Evolutionary conservation across 2,113 vertebrate genomes (phyloP), one percentile per base, ranked within the genome.

Genomic region (Dasyornis broadbenti): DNA sequence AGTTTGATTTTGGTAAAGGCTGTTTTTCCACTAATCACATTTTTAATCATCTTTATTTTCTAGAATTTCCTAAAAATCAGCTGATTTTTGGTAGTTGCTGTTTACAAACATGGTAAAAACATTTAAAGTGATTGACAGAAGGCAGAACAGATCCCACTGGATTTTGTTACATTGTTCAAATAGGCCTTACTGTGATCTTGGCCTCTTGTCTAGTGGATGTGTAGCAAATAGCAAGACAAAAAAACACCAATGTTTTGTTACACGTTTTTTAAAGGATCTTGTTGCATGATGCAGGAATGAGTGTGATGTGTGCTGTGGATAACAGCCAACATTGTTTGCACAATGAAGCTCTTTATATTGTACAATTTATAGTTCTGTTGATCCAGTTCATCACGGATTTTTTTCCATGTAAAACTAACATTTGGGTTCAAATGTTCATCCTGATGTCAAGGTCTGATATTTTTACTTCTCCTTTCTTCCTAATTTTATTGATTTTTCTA

Each of bases 401-500:
- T 93, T 77, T 82, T 33, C 42, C 59, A 60, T 26, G 73, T 54
- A 75, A 68, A 90, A 59, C 59, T 81, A 81, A 88, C 14, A 15
- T 63, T 63, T 92, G 75, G 35, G 92, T 93, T 97, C 93, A 96
- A 93, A 81, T 50, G 88, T 94, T 96, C 93, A 78, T 52, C 49
- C 75, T 64, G 45, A 88, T 95, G 79, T 96, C 90, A 86, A 69
- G 27, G 56, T 44, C 76, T 96, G 66, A 83, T 94, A 64, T 92
- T 95, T 94, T 97, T 87, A 89, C 80, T 73, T 79, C 77, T 91
- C 35, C 40, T 45, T 89, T 93, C 61, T 61, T 65, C 77, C 84
- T 86, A 37, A 91, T 81, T 95, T 89, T 93, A 95, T 86, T 96
- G 72, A 82, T 93, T 93, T 91, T 96, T 88, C 64, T 70, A 86